A percentile compares a stretch with the other conserved stretches of the same genome.
Conservation (phyloP, 2,797 vertebrate genomes). For the Propithecus deckenii region DNA sequence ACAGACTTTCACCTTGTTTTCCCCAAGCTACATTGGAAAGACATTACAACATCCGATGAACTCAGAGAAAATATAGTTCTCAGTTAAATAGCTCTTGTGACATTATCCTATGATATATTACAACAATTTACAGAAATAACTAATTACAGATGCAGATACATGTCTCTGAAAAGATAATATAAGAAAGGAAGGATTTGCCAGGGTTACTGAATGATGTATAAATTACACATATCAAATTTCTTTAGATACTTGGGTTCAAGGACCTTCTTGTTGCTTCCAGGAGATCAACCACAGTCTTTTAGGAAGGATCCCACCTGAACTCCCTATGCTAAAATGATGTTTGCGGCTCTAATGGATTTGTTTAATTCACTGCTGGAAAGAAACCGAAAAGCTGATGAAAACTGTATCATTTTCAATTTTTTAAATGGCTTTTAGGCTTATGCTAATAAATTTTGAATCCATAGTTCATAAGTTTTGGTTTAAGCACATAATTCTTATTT, state of each 20-base stretch:
- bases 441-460: conserved; percentile 67
- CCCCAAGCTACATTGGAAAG: not conserved
- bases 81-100: not conserved
- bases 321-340: conserved; percentile 33
- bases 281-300: not conserved
- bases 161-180: not conserved
- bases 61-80: not conserved
- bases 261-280: not conserved
- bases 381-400: conserved; percentile 58
- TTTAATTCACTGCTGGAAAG: conserved; percentile 44
- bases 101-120: not conserved
- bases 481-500: conserved; percentile 58
- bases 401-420: conserved; percentile 63
- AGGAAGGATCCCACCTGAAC: not conserved
- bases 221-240: not conserved
- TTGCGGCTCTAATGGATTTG: conserved; percentile 41
- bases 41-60: not conserved
- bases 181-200: not conserved
- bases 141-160: not conserved
- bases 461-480: conserved; percentile 63
- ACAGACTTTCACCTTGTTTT: not conserved
- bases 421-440: conserved; percentile 60
- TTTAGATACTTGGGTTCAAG: not conserved
- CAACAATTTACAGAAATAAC: not conserved
- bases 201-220: not conserved